Conservation (phyloP, 2,113 vertebrate species). For the Cyprinodon variegatus region DNA sequence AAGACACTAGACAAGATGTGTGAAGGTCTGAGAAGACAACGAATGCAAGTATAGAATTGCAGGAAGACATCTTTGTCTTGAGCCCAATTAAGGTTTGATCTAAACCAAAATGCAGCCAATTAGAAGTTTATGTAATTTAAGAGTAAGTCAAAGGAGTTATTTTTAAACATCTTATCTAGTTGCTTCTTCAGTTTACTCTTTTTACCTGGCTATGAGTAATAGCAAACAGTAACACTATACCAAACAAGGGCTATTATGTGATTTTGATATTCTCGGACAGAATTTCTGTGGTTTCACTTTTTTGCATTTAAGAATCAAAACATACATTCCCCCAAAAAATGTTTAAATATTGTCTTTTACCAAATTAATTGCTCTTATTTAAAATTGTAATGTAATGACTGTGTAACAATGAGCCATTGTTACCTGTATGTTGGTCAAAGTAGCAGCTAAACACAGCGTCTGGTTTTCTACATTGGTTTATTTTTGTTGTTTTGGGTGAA, state of each 20-base stretch:
- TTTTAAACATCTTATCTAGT: neutral
- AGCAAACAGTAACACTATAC: neutral
- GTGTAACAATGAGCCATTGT: no score
- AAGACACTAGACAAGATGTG: constrained; percentile 11
- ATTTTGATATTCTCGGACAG: neutral
- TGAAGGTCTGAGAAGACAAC: constrained; percentile 29
- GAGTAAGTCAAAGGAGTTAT: neutral
- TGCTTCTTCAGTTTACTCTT: neutral
- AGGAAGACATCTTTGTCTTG: constrained; percentile 22
- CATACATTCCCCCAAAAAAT: no score
- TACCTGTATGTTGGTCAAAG: no score
- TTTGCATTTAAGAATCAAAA: no score
- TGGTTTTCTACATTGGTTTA: no score
- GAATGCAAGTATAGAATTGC: neutral
- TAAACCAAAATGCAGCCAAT: constrained; percentile 21
- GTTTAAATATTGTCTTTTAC: no score
- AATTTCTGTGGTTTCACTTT: no score
- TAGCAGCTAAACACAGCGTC: no score
- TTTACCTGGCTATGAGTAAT: neutral
- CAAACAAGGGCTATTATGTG: neutral
- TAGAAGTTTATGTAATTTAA: constrained; percentile 14
- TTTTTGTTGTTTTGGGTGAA: no score
- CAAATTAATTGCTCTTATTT: no score
- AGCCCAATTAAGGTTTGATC: constrained; percentile 32
- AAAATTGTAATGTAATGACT: no score